Evolutionary conservation across 2,113 vertebrate species (phyloP).

Genomic region (Paramormyrops kingsleyae): DNA sequence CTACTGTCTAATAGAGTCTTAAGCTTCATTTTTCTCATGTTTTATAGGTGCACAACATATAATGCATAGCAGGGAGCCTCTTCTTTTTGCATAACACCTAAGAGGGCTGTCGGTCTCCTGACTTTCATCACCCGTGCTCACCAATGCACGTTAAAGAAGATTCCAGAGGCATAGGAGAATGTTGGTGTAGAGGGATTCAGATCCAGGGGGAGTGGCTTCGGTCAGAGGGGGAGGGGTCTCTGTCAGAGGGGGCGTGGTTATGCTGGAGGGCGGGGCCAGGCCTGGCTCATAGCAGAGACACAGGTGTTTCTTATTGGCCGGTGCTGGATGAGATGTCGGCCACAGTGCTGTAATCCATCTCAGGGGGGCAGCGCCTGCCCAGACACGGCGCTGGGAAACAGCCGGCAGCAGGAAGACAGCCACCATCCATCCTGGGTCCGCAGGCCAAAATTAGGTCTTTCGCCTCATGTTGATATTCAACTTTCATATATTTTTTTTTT

Average conservation of each 20-base stretch:
- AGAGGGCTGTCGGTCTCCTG: not conserved
- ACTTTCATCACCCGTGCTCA: not conserved
- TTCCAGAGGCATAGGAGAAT: not conserved
- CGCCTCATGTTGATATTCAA: not conserved
- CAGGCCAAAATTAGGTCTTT: not conserved
- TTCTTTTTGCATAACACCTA: not conserved
- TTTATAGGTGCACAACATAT: not conserved
- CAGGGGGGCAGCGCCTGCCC: not conserved
- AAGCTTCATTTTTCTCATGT: not conserved
- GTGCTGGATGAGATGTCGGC: slow-evolving; percentile 1
- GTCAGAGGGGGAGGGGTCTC: not conserved
- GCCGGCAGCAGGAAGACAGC: not conserved
- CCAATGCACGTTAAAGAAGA: not conserved
- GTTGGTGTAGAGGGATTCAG: not conserved
- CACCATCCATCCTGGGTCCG: not conserved
- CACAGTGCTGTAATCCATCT: not conserved
- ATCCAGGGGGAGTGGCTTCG: not conserved
- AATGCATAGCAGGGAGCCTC: not conserved
- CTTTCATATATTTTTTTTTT: not conserved
- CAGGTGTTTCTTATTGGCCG: not conserved
- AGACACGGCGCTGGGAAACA: not conserved
- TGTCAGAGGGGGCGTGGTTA: not conserved
- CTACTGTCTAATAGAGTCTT: not conserved
- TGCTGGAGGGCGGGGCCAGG: not conserved
- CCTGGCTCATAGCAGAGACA: not conserved